Base-by-base conservation (phyloP, 2,113 vertebrate genomes). In the Ptychochromis oligacanthus region DNA sequence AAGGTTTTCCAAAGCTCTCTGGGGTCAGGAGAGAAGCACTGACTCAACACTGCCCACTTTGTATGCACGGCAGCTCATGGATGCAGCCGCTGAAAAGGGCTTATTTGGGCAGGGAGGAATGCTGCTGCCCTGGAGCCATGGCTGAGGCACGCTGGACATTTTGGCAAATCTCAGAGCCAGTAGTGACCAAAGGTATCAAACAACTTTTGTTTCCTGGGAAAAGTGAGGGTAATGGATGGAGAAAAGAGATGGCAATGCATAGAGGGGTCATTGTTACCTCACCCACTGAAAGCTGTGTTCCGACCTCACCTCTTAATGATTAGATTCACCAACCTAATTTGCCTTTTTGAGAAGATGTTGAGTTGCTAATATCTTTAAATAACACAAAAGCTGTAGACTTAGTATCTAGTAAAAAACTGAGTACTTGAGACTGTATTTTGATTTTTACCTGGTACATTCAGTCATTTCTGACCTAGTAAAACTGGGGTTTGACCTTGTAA, bases 1-100 rank as follows among this genome's bases (percentile, higher is more conserved):
- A 93, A 59, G 43, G 55, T 88, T 91, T 92, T 93, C 92, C 94
- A 93, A 88, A 86, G 58, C 88, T 92, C 86, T 90, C 74, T 64
- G 80, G 86, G 92, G 92, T 93, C 89, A 89, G 61, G 15, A 79
- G 78, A 75, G 86, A 80, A 79, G 83, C 80, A 85, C 75, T 83
- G 89, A 92, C 89, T 93, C 91, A 94, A 95, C 93, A 93, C 90
- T 91, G 91, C 77, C 84, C 91, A 88, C 91, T 94, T 90, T 93
- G 93, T 93, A 90, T 92, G 92, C 90, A 85, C 7, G 43, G 75
- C 90, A 78, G 79, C 81, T 79, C 85, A 65, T 24, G 87, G 90
- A 86, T 93, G 90, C 86, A 86, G 86, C 58, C 2, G 20, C 62
- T 90, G 89, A 94, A 93, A 88, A 89, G 75, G 78, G 65, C 84